These are phyloP conservation scores for Colossoma macropomum DNA, from an alignment of 2,113 vertebrate genomes.

Conservation along the genomic window DNA sequence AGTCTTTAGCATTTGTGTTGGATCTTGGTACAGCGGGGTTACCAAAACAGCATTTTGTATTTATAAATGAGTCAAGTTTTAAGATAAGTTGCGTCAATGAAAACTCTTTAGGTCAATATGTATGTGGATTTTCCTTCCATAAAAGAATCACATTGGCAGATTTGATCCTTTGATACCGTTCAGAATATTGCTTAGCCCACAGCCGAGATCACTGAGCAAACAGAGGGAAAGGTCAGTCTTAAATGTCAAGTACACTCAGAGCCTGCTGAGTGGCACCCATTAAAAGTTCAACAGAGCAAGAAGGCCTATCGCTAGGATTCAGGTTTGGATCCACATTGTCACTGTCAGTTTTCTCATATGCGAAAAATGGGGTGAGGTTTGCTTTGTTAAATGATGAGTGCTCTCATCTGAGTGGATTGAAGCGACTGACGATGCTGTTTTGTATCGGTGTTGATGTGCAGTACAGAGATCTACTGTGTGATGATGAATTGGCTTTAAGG, in stretches of 20 bases:
- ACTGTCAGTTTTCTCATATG: neutral
- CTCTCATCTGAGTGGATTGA: neutral
- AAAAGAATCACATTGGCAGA: slow-evolving; percentile 5
- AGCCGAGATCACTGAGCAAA: slow-evolving; percentile 43
- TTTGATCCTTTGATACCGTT: slow-evolving; percentile 32
- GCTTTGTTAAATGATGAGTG: neutral
- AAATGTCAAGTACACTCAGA: slow-evolving; percentile 53
- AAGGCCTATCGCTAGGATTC: slow-evolving; percentile 30
- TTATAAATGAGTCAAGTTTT: neutral
- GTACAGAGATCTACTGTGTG: neutral
- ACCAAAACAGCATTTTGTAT: neutral
- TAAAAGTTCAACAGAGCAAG: slow-evolving; percentile 39
- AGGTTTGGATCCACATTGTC: neutral
- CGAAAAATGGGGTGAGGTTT: neutral
- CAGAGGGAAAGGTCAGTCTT: slow-evolving; percentile 47
- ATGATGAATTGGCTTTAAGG: too few relatives aligned
- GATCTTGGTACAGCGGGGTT: neutral
- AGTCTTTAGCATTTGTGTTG: neutral
- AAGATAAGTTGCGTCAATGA: neutral
- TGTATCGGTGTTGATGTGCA: neutral
- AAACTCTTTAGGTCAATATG: neutral
- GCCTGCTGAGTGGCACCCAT: slow-evolving; percentile 33
- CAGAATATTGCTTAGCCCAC: slow-evolving; percentile 12
- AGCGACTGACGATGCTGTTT: neutral
- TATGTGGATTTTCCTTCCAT: neutral